Evolutionary conservation across 2,797 vertebrate genomes (phyloP), one percentile per base, ranked within the genome.

Genomic region (Rhinophrynus dorsalis): DNA sequence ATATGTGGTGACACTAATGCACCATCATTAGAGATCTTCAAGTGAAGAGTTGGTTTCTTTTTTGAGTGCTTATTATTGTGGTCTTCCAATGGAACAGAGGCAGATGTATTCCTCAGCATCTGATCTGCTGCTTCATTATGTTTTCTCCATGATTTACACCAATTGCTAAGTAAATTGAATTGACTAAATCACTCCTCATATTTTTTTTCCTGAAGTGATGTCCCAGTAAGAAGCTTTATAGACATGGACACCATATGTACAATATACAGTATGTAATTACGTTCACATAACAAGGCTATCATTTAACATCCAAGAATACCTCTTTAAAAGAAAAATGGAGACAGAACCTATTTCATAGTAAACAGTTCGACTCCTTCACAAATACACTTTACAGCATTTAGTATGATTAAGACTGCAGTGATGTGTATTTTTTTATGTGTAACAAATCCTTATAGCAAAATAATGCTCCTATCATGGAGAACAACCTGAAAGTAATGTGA

Each of bases 361-460:
- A 79, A 81, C 77, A 78, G 63, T 76, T 83, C 56, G 79, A 76
- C 84, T 80, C 78, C 79, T 83, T 82, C 74, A 84, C 67, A 70
- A n/a, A 82, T 61, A 77, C 74, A 81, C 70, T 81, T 84, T 81
- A 77, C 78, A 85, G 82, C 80, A 82, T 72, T 76, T 82, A 83
- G 69, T 75, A 62, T 21, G 15, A 67, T 85, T 93, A 94, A 95
- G 92, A 96, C 86, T 84, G 77, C 64, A 81, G 86, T 88, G 86
- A 90, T 55, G n/a, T n/a, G n/a, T n/a, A 2, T 44, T 76, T 66
- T 75, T 67, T 74, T 72, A 78, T 75, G 58, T 76, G 56, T 65
- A 78, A 77, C 48, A 77, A 75, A 69, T 80, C 78, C 81, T 85
- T 45, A 11, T 77, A 83, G 76, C 62, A 78, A 83, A 83, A 85